Conservation (phyloP, 2,888 invertebrate species). For the Melanostoma mellinum region DNA sequence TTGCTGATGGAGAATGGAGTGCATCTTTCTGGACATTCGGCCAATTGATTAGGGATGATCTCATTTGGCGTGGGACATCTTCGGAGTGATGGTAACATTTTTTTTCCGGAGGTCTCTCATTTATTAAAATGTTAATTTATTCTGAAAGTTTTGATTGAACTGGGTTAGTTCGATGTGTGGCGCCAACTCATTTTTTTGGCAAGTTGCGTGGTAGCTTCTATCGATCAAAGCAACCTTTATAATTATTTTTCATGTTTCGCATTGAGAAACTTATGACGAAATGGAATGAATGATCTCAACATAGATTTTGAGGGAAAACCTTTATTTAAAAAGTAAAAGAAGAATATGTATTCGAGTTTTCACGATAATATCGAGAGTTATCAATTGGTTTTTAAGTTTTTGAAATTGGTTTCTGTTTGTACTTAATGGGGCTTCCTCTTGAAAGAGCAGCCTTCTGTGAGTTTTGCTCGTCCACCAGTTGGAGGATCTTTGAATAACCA, state of each 20-base stretch:
- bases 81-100: slow-evolving; percentile 29
- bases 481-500: slow-evolving; percentile 98
- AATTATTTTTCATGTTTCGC: too few relatives aligned
- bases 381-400: too few relatives aligned
- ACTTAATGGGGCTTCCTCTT: slow-evolving; percentile 96
- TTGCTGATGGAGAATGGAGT: slow-evolving; percentile 12
- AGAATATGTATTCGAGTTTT: too few relatives aligned
- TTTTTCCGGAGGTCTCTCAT: not conserved
- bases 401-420: too few relatives aligned
- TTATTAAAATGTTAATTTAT: slow-evolving; percentile 1
- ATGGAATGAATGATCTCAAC: too few relatives aligned
- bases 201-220: too few relatives aligned
- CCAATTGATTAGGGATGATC: slow-evolving; percentile 48
- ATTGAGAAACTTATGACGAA: too few relatives aligned
- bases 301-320: too few relatives aligned
- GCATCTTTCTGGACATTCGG: slow-evolving; percentile 19
- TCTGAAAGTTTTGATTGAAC: slow-evolving; percentile 36
- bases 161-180: slow-evolving; percentile 38
- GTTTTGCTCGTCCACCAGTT: slow-evolving; percentile 98
- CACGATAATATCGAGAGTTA: too few relatives aligned
- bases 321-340: too few relatives aligned
- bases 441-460: slow-evolving; percentile 99
- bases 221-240: too few relatives aligned
- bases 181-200: slow-evolving; percentile 17
- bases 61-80: slow-evolving; percentile 48